These are phyloP conservation scores for Indicator maculatus DNA, from an alignment of 2,113 vertebrate genomes.

Conservation along the genomic window DNA sequence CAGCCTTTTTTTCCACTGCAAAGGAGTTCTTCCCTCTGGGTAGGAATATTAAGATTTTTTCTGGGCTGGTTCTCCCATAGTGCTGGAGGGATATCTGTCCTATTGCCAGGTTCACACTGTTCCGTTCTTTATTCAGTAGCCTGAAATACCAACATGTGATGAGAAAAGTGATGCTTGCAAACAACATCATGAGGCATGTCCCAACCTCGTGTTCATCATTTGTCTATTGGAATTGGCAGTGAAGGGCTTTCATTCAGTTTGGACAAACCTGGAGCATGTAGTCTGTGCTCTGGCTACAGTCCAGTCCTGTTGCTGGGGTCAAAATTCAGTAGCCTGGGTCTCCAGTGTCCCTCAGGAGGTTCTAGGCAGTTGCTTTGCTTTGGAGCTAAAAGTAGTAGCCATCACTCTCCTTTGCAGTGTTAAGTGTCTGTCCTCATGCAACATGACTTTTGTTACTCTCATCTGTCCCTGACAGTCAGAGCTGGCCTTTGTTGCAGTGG, in stretches of 20 bases:
- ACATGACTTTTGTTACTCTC: not conserved
- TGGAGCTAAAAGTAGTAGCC: not conserved
- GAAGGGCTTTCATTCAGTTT: not conserved
- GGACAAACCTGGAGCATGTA: not conserved
- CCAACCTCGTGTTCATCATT: not conserved
- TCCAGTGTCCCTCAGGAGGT: not conserved
- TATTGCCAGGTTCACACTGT: not conserved
- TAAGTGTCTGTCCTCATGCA: not conserved
- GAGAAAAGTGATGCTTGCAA: not conserved
- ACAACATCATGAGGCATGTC: not conserved
- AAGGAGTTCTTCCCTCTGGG: not conserved
- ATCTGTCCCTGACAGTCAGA: not conserved
- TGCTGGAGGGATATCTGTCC: not conserved
- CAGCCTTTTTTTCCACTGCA: not conserved
- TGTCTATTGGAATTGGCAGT: not conserved
- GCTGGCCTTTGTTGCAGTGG: accelerated
- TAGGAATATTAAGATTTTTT: not conserved
- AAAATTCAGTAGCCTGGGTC: not conserved
- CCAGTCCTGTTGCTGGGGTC: not conserved
- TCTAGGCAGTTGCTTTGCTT: not conserved
- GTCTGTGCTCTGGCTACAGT: not conserved
- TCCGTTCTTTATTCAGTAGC: not conserved
- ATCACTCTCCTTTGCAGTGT: not conserved
- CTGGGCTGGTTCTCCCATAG: not conserved
- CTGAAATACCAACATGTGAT: not conserved